Percentiles rank a stretch among this genome's conserved stretches.
Conservation (phyloP, 2,888 invertebrate genomes). For the Lasioglossum morio region DNA sequence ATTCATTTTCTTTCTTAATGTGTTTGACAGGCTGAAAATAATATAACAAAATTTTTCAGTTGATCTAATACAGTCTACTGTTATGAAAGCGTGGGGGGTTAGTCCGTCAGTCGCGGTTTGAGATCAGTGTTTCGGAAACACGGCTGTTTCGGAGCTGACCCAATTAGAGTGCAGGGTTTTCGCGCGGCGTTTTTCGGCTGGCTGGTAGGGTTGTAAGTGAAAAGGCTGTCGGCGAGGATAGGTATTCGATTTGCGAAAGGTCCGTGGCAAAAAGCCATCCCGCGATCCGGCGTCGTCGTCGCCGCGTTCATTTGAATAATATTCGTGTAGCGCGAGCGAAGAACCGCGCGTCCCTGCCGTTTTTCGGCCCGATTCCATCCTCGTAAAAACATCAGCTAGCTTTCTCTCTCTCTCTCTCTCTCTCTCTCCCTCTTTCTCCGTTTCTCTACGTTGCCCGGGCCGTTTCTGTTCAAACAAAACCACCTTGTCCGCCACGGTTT, state of each 20-base stretch:
- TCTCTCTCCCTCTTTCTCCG: not conserved
- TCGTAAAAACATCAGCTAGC: slow-evolving; percentile 65
- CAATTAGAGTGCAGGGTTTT: slow-evolving; percentile 28
- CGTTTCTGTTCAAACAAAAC: slow-evolving; percentile 70
- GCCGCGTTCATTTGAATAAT: slow-evolving; percentile 53
- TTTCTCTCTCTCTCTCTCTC: not conserved
- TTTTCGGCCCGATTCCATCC: slow-evolving; percentile 60
- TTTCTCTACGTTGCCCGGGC: slow-evolving; percentile 2
- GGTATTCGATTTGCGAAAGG: slow-evolving; percentile 2
- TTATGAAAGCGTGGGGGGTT: no score
- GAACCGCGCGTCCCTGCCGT: slow-evolving; percentile 36
- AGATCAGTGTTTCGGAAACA: not conserved
- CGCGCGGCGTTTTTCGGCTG: slow-evolving; percentile 10
- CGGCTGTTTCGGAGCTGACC: slow-evolving; percentile 16
- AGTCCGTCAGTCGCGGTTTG: not conserved
- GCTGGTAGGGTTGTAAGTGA: not conserved
- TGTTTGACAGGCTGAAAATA: no score
- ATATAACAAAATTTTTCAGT: no score
- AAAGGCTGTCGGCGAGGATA: slow-evolving; percentile 2
- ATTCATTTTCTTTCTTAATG: no score
- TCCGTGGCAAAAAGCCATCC: not conserved
- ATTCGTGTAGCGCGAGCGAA: slow-evolving; percentile 51
- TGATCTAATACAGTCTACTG: no score
- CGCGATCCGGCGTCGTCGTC: not conserved
- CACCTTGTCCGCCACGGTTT: slow-evolving; percentile 63